phyloP scores from a whole-genome alignment of 2,888 invertebrate genomes.

The Drosophila histrio region DNA sequence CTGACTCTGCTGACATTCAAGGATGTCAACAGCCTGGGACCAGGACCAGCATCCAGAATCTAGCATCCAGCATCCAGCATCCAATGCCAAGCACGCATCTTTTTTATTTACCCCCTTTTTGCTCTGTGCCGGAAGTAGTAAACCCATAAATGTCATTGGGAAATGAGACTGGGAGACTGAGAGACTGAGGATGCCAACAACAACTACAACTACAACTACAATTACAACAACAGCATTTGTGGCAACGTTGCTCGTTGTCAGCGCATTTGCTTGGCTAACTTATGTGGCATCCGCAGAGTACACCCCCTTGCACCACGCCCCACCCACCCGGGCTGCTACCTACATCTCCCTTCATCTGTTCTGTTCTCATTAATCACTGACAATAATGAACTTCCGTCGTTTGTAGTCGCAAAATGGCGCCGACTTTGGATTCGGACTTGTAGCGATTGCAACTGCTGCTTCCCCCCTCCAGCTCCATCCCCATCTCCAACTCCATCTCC shows the following conservation, averaged over 20 bases:
- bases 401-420: slow-evolving; percentile 68
- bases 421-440: slow-evolving; percentile 45
- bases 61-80: neutral
- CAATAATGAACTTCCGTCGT: slow-evolving; percentile 83
- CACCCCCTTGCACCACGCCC: neutral
- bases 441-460: slow-evolving; percentile 26
- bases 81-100: slow-evolving; percentile 7
- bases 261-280: slow-evolving; percentile 58
- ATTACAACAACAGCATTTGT: slow-evolving; percentile 36
- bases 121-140: slow-evolving; percentile 63
- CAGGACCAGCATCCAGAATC: neutral
- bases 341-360: slow-evolving; percentile 26
- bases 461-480: neutral
- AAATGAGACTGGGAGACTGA: slow-evolving; percentile 9
- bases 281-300: slow-evolving; percentile 64
- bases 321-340: neutral
- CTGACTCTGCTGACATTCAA: slow-evolving; percentile 54
- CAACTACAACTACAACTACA: slow-evolving; percentile 26
- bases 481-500: neutral
- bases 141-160: slow-evolving; percentile 67
- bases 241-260: slow-evolving; percentile 35
- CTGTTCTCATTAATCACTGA: slow-evolving; percentile 83
- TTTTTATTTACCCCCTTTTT: neutral
- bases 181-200: slow-evolving; percentile 58
- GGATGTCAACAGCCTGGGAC: slow-evolving; percentile 51